A percentile compares a stretch with the other conserved stretches of the same genome.
These are phyloP conservation scores for Amblyopsis rosae DNA, from an alignment of 2,113 vertebrate species.

Conservation along the genomic window DNA sequence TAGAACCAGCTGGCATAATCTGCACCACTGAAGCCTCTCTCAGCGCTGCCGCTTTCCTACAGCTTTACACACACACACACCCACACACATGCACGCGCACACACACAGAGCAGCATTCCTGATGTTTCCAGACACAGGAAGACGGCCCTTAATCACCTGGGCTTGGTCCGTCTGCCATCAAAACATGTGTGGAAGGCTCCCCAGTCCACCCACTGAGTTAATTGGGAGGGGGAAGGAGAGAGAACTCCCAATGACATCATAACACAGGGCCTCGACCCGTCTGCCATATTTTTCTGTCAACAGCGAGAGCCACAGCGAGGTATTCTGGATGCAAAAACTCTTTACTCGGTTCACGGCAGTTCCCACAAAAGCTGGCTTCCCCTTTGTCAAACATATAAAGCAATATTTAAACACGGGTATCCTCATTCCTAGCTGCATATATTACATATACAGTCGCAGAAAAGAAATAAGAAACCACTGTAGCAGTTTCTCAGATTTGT, in stretches of 20 bases:
- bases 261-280: slow-evolving; percentile 46
- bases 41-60: slow-evolving; percentile 5
- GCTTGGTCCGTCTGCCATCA: slow-evolving; percentile 52
- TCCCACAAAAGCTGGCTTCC: slow-evolving; percentile 12
- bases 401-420: neutral
- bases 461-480: too few relatives aligned
- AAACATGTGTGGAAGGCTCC: slow-evolving; percentile 32
- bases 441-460: too few relatives aligned
- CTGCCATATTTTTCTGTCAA: slow-evolving; percentile 51
- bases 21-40: slow-evolving; percentile 6
- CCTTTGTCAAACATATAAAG: neutral
- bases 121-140: slow-evolving; percentile 55
- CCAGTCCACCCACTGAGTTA: slow-evolving; percentile 20
- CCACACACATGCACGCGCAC: neutral
- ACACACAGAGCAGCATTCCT: slow-evolving; percentile 10
- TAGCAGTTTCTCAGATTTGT: too few relatives aligned
- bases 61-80: slow-evolving; percentile 13
- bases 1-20: neutral
- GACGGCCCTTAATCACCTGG: slow-evolving; percentile 53
- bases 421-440: neutral
- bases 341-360: slow-evolving; percentile 11
- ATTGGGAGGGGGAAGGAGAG: slow-evolving; percentile 33
- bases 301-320: slow-evolving; percentile 46
- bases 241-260: slow-evolving; percentile 60
- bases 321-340: neutral